Percentiles rank a stretch among this genome's conserved stretches.
Conservation (phyloP, 2,113 vertebrate genomes). For the Ranitomeya imitator region DNA sequence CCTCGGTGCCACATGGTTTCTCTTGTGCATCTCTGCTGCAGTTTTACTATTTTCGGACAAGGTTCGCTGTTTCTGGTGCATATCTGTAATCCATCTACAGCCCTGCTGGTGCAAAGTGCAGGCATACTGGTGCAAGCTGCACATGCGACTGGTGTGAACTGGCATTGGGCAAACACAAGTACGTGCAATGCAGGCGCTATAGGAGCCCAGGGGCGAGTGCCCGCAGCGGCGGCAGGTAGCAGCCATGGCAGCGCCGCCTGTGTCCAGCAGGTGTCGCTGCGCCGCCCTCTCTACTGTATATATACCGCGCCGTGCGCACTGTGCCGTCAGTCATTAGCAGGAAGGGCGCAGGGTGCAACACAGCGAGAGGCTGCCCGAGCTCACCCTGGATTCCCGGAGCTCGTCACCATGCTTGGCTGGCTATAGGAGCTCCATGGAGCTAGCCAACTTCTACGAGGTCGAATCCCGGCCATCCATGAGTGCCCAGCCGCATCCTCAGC, state of each 20-base stretch:
- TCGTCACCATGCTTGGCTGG: conserved; percentile 85
- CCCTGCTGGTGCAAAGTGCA: neutral
- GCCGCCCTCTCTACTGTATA: neutral
- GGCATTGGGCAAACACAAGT: neutral
- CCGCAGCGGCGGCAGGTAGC: too few species aligned
- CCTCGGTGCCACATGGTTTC: too few species aligned
- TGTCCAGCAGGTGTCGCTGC: conserved; percentile 17
- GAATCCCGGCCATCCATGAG: conserved; percentile 86
- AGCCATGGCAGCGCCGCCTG: neutral
- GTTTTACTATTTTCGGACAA: too few species aligned
- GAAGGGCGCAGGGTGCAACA: conserved; percentile 10
- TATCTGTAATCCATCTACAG: neutral
- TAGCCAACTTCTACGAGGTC: conserved; percentile 94
- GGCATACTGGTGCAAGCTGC: neutral
- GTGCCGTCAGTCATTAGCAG: neutral
- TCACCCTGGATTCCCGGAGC: conserved; percentile 86
- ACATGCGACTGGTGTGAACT: neutral
- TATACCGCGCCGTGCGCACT: conserved; percentile 13
- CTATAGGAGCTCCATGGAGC: conserved; percentile 93
- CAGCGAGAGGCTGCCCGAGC: conserved; percentile 2
- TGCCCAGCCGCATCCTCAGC: conserved; percentile 71
- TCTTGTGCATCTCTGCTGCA: too few species aligned
- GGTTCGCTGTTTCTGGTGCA: neutral
- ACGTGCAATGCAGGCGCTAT: neutral
- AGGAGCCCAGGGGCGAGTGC: too few species aligned